Evolutionary conservation across 2,797 vertebrate species (phyloP).

Genomic region (Odontamblyopus rebecca): DNA sequence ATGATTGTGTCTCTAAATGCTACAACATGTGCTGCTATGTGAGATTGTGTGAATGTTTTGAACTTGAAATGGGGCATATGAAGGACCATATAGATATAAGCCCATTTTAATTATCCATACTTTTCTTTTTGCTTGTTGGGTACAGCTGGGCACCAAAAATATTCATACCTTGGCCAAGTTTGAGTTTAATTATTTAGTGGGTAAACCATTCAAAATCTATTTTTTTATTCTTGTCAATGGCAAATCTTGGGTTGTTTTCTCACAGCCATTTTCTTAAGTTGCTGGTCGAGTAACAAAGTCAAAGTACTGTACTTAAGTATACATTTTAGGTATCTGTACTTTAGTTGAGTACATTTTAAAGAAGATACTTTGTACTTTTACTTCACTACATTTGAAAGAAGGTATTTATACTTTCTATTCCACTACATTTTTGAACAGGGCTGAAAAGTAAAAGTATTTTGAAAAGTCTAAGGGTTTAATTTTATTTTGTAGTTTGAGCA

Average conservation of each 20-base stretch:
- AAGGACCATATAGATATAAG: constrained; percentile 58
- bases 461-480: too few relatives aligned
- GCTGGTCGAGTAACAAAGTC: too few relatives aligned
- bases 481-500: too few relatives aligned
- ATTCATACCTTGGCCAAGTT: neutral
- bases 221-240: neutral
- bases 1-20: constrained; percentile 46
- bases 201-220: too few relatives aligned
- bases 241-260: neutral
- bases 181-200: neutral
- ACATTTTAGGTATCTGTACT: too few relatives aligned
- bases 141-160: constrained; percentile 22
- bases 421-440: too few relatives aligned
- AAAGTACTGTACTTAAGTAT: too few relatives aligned
- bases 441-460: too few relatives aligned
- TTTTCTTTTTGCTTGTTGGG: constrained; percentile 64
- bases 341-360: too few relatives aligned
- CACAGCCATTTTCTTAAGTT: neutral
- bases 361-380: too few relatives aligned
- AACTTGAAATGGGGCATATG: constrained; percentile 21
- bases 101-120: constrained; percentile 48
- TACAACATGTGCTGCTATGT: constrained; percentile 63
- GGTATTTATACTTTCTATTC: too few relatives aligned
- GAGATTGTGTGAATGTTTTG: constrained; percentile 56
- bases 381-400: too few relatives aligned